Evolutionary conservation across 2,888 invertebrate species (phyloP).

Genomic region (Furcula furcula): DNA sequence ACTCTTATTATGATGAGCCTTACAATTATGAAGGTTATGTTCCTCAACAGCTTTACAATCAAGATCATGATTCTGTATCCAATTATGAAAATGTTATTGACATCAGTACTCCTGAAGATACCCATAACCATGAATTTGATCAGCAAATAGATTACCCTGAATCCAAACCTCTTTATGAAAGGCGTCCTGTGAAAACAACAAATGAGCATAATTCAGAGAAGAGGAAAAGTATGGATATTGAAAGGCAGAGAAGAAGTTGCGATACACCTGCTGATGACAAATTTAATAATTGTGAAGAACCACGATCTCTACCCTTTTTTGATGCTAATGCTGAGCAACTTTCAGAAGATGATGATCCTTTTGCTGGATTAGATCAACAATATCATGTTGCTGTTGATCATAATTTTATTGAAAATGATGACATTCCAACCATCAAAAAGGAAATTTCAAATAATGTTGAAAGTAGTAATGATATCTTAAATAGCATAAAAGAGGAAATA

Average conservation of each 20-base stretch:
- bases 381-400: constrained; percentile 76
- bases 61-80: constrained; percentile 13
- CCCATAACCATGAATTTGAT: constrained; percentile 17
- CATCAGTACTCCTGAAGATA: constrained; percentile 17
- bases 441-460: constrained; percentile 7
- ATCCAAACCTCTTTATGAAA: constrained; percentile 45
- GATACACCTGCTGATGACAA: constrained; percentile 34
- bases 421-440: constrained; percentile 25
- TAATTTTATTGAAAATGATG: constrained; percentile 60
- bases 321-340: constrained; percentile 48
- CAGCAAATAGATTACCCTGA: constrained; percentile 17
- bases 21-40: constrained; percentile 29
- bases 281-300: constrained; percentile 25
- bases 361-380: constrained; percentile 71
- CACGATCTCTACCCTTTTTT: constrained; percentile 49
- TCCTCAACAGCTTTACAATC: constrained; percentile 30
- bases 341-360: constrained; percentile 68
- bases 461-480: background rate
- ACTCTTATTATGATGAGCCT: constrained; percentile 28
- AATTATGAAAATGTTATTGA: constrained; percentile 17
- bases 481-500: constrained; percentile 35
- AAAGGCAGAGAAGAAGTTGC: constrained; percentile 29
- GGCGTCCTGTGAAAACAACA: constrained; percentile 23
- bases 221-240: constrained; percentile 19
- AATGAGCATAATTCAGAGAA: constrained; percentile 11